A percentile compares a stretch with the other conserved stretches of the same genome.
These are phyloP conservation scores for Thereva nobilitata DNA, from an alignment of 2,888 invertebrate genomes.

Conservation along the genomic window DNA sequence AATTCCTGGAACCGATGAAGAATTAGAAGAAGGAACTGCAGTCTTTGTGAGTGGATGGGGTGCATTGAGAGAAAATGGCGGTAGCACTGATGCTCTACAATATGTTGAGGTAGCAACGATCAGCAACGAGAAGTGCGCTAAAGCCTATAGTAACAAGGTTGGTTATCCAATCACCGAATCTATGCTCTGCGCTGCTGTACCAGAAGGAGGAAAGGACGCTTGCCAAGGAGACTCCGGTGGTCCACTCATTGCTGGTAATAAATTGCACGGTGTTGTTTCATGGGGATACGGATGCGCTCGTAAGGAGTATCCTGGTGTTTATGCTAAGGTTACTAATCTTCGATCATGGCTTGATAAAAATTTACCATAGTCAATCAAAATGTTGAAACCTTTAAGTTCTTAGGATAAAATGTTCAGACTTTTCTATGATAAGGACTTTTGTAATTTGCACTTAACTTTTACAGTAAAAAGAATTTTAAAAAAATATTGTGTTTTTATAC, in stretches of 20 bases:
- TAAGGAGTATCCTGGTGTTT: constrained; percentile 37
- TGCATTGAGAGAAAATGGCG: constrained; percentile 44
- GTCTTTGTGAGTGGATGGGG: constrained; percentile 41
- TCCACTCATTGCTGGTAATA: constrained; percentile 35
- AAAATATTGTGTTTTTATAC: no score
- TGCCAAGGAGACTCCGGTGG: constrained; percentile 44
- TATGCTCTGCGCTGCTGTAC: constrained; percentile 42
- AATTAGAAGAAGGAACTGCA: constrained; percentile 9
- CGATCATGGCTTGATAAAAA: constrained; percentile 14
- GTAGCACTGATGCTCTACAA: constrained; percentile 51
- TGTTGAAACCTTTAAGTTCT: neutral
- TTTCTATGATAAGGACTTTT: no score
- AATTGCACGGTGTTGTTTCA: constrained; percentile 41
- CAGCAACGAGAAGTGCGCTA: constrained; percentile 53
- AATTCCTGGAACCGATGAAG: constrained; percentile 49
- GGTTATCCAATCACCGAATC: constrained; percentile 20
- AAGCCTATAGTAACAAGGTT: constrained; percentile 41
- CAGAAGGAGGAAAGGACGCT: constrained; percentile 38
- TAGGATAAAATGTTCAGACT: no score
- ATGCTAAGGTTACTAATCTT: constrained; percentile 43
- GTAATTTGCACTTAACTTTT: no score
- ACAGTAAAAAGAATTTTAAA: no score
- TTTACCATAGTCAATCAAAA: neutral
- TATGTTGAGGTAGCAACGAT: constrained; percentile 59
- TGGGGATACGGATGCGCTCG: constrained; percentile 43